A percentile compares a stretch with the other conserved stretches of the same genome.
phyloP scores from a whole-genome alignment of 2,888 invertebrate species.

The Trachelus iudaicus region DNA sequence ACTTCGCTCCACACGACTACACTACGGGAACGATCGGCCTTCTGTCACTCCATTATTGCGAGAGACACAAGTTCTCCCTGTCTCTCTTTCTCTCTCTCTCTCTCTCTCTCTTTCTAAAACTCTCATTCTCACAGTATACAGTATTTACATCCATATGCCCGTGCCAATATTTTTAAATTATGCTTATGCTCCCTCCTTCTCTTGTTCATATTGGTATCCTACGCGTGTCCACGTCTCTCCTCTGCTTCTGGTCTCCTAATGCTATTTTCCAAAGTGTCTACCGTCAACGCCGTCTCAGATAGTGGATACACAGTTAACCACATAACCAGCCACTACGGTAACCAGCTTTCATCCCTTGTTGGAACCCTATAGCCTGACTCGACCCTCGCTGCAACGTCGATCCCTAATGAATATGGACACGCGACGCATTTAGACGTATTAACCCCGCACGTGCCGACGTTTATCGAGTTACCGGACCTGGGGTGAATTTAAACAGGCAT shows the following conservation, averaged over 20 bases:
- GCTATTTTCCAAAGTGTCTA: not conserved
- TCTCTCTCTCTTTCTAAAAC: not conserved
- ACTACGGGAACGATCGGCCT: not conserved
- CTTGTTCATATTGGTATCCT: not conserved
- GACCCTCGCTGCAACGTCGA: not conserved
- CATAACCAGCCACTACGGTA: not conserved
- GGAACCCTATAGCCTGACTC: not conserved
- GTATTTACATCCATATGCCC: not conserved
- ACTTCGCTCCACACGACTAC: not conserved
- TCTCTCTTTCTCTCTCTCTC: too few species aligned
- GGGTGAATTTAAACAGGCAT: not conserved
- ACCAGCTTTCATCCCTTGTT: not conserved
- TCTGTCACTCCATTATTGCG: not conserved
- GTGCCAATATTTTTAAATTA: not conserved
- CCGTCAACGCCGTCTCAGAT: not conserved
- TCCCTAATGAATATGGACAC: constrained; percentile 61
- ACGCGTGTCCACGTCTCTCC: not conserved
- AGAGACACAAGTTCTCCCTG: not conserved
- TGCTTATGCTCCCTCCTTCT: not conserved
- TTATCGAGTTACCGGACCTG: constrained; percentile 22
- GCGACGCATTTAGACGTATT: constrained; percentile 59
- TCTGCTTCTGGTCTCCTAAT: not conserved
- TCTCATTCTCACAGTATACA: not conserved
- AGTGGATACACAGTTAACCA: not conserved
- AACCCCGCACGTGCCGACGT: constrained; percentile 40